A percentile compares a stretch with the other conserved stretches of the same genome.
phyloP scores from a whole-genome alignment of 2,113 vertebrate genomes.

The Scatophagus argus region DNA sequence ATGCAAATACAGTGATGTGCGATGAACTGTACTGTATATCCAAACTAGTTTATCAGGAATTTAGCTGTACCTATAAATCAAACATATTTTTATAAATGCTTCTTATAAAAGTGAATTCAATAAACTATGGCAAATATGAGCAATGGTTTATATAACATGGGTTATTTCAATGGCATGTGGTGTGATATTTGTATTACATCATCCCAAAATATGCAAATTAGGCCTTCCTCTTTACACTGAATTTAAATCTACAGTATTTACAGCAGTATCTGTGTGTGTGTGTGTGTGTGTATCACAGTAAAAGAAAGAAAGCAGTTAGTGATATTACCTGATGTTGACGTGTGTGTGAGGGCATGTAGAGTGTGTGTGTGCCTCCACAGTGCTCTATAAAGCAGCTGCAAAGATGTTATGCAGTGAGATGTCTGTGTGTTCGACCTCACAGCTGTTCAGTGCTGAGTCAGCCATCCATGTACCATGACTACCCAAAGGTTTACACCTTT shows the following conservation, averaged over 20 bases:
- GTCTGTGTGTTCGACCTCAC: conserved; percentile 3
- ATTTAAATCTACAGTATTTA: too few relatives aligned
- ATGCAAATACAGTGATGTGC: conserved; percentile 71
- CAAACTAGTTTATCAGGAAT: conserved; percentile 75
- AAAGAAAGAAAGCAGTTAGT: background rate
- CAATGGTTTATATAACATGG: background rate
- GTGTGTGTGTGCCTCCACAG: background rate
- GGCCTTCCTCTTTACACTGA: background rate
- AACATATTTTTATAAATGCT: conserved; percentile 87
- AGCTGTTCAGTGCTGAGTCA: conserved; percentile 50
- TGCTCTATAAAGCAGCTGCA: conserved; percentile 7
- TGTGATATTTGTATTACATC: background rate
- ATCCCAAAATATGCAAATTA: conserved; percentile 2
- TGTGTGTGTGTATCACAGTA: background rate
- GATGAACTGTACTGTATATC: conserved; percentile 64
- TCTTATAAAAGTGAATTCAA: conserved; percentile 82
- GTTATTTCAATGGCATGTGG: background rate
- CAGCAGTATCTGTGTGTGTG: too few relatives aligned
- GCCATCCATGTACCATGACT: conserved; percentile 9
- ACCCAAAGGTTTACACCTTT: conserved; percentile 16
- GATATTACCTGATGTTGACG: background rate
- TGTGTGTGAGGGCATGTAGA: background rate
- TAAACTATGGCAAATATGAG: conserved; percentile 54
- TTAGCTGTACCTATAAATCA: conserved; percentile 71
- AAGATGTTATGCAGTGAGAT: conserved; percentile 8